Conservation (phyloP, 2,113 vertebrate genomes). For the Phaethornis superciliosus region DNA sequence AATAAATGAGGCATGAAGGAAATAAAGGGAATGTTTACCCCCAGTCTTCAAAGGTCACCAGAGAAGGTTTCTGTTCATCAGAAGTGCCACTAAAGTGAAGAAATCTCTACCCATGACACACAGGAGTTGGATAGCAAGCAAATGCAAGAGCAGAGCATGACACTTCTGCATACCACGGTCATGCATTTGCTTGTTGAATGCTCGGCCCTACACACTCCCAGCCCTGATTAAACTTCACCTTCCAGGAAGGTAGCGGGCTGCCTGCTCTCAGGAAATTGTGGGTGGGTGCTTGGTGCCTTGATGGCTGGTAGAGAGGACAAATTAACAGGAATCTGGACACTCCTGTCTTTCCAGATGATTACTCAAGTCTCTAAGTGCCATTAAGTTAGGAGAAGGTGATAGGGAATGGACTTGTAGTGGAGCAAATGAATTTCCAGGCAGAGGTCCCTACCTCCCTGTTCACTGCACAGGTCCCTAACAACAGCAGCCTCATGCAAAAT, state of each 20-base stretch:
- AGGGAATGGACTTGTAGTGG: neutral
- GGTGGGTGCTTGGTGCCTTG: neutral
- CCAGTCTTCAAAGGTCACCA: neutral
- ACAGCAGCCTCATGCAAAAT: neutral
- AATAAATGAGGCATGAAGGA: neutral
- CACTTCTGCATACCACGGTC: neutral
- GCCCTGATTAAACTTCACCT: neutral
- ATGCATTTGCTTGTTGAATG: neutral
- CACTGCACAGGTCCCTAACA: neutral
- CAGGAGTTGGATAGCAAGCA: neutral
- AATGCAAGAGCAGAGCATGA: neutral
- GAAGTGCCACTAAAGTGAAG: neutral
- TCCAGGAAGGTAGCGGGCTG: neutral
- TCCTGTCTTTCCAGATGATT: constrained; percentile 14
- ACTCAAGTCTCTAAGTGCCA: neutral
- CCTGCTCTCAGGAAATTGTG: neutral
- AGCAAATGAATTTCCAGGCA: neutral
- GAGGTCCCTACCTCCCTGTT: neutral
- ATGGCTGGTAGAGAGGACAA: neutral
- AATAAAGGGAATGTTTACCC: neutral
- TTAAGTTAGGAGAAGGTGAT: neutral
- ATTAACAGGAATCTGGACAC: constrained; percentile 12
- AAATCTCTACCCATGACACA: neutral
- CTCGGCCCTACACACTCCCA: neutral
- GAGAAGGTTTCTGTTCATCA: neutral